Base-by-base conservation (phyloP, 1,140 invertebrate genomes). In the Holotrichia oblita region DNA sequence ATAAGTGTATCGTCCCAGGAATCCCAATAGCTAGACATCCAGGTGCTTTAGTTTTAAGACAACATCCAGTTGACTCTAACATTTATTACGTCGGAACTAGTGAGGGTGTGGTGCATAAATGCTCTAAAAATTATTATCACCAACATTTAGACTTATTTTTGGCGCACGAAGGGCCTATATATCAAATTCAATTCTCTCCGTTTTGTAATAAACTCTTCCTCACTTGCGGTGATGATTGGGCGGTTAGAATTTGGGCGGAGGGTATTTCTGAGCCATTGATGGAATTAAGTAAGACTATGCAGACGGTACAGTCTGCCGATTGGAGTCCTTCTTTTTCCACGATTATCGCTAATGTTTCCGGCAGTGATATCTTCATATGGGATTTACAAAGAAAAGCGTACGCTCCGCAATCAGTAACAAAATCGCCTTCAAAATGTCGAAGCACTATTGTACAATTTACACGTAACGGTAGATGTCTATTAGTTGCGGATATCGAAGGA, bases 251-350 rank as follows among this genome's bases (percentile, higher is more conserved):
- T 44, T 93, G 92, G 92, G 87, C 90, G 79, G 87, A 90, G 82
- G 83, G 81, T 4, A 89, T 94, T 20, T 86, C 87, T 0, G 87
- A 92, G 79, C 93, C 93, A 0, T 87, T 95, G 0, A 89, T 94
- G 6, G 91, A 90, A 0, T 84, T 94, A 6, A 86, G 85, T 0
- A 89, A 88, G 78, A 87, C 84, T 48, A 89, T 88, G 84, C 87
- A 87, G 0, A 90, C 92, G 0, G 91, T 94, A 0, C 89, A 90
- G 81, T 92, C 91, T 76, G 92, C 93, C 7, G 89, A 90, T 0
- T 97, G 96, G 92, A 92, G 93, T 82, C 95, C 94, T 0, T 92
- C 91, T 7, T 94, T 95, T 82, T 93, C 95, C 0, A 96, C 95
- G 0, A 92, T 97, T 2, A 90, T 97, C 76, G 93, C 94, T 2